phyloP scores from a whole-genome alignment of 2,888 invertebrate species.

The Lomographa bimaculata region DNA sequence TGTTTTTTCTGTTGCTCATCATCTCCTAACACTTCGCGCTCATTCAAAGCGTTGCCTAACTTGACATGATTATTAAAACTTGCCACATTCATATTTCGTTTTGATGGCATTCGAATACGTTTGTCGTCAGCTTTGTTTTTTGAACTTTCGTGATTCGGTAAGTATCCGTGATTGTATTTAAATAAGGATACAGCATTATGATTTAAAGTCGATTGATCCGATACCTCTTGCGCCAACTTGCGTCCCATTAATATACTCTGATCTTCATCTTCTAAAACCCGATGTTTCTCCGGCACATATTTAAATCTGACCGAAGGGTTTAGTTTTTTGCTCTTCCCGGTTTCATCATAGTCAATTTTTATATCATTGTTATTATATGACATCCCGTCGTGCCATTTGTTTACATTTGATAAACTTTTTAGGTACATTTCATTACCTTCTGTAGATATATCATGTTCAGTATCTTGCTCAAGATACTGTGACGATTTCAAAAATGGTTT shows the following conservation, averaged over 20 bases:
- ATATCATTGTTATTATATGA: constrained; percentile 64
- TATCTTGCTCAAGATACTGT: constrained; percentile 51
- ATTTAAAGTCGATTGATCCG: constrained; percentile 52
- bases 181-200: constrained; percentile 54
- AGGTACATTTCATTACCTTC: constrained; percentile 49
- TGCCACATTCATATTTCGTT: constrained; percentile 24
- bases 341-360: constrained; percentile 43
- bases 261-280: constrained; percentile 43
- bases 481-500: constrained; percentile 64
- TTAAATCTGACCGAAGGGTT: constrained; percentile 54
- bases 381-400: constrained; percentile 73
- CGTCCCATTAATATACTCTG: constrained; percentile 48
- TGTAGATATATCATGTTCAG: constrained; percentile 26
- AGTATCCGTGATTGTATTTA: constrained; percentile 65
- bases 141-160: constrained; percentile 47
- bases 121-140: constrained; percentile 30
- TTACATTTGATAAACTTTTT: constrained; percentile 52
- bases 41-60: constrained; percentile 71
- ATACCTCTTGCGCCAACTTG: constrained; percentile 54
- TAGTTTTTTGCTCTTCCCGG: constrained; percentile 39
- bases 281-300: constrained; percentile 51
- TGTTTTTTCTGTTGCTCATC: constrained; percentile 54
- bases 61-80: constrained; percentile 65
- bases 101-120: constrained; percentile 20
- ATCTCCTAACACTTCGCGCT: constrained; percentile 53